Conservation (phyloP, 2,113 vertebrate genomes). For the Casuarius casuarius region DNA sequence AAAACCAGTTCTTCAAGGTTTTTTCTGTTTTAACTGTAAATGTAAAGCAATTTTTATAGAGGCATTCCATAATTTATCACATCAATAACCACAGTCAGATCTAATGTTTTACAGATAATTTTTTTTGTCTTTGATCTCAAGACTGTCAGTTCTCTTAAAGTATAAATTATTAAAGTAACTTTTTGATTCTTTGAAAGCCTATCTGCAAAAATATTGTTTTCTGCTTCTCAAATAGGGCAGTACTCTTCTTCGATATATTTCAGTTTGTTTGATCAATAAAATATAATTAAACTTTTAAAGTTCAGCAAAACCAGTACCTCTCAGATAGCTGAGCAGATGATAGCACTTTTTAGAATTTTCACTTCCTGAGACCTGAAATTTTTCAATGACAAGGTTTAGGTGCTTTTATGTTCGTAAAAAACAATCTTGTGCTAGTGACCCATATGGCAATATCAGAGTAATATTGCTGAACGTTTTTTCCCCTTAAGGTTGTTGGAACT, state of each 20-base stretch:
- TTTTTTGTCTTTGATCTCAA: slow-evolving; percentile 38
- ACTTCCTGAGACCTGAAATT: slow-evolving; percentile 37
- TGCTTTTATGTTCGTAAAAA: slow-evolving; percentile 45
- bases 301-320: neutral
- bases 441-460: slow-evolving; percentile 45
- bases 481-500: slow-evolving; percentile 22
- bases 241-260: neutral
- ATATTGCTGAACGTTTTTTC: neutral
- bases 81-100: slow-evolving; percentile 61
- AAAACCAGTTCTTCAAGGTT: slow-evolving; percentile 45
- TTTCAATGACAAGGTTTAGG: slow-evolving; percentile 40
- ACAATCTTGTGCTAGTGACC: slow-evolving; percentile 15
- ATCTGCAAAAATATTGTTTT: slow-evolving; percentile 38
- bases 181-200: slow-evolving; percentile 54
- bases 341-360: neutral
- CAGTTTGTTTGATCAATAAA: slow-evolving; percentile 62
- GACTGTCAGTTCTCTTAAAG: slow-evolving; percentile 58
- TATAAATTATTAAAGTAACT: slow-evolving; percentile 69
- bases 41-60: slow-evolving; percentile 1
- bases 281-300: slow-evolving; percentile 61
- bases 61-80: slow-evolving; percentile 62
- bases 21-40: slow-evolving; percentile 46
- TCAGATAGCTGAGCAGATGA: slow-evolving; percentile 4
- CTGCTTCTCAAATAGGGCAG: slow-evolving; percentile 41
- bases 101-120: slow-evolving; percentile 65